phyloP scores from a whole-genome alignment of 2,797 vertebrate species.

The Cuculus canorus region DNA sequence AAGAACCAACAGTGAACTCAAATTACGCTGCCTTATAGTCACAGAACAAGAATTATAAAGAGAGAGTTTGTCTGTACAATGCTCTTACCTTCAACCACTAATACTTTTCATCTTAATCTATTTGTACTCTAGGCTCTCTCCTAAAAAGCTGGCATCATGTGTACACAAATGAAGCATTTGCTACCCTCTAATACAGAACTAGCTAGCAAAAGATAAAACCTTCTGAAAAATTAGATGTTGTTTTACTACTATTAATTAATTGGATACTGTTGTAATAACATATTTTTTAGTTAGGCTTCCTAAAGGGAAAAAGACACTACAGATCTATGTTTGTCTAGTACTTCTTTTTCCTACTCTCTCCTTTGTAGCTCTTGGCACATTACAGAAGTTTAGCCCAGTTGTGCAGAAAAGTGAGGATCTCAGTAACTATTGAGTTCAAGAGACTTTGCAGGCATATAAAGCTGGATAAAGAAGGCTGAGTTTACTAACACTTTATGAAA shows the following conservation, averaged over 20 bases:
- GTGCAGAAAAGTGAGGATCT: not conserved
- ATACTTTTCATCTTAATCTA: not conserved
- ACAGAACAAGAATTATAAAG: not conserved
- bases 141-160: not conserved
- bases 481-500: not conserved
- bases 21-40: not conserved
- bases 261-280: not conserved
- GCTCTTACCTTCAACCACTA: not conserved
- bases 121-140: not conserved
- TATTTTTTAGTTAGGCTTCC: not conserved
- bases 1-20: not conserved
- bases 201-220: not conserved
- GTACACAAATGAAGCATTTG: not conserved
- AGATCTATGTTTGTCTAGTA: not conserved
- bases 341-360: not conserved
- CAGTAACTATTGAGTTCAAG: not conserved
- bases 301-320: not conserved
- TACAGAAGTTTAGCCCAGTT: not conserved
- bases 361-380: not conserved
- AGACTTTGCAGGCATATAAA: not conserved
- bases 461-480: not conserved
- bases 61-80: not conserved
- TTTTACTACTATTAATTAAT: not conserved
- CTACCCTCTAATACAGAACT: not conserved
- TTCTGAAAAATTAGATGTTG: not conserved